These are phyloP conservation scores for Ectemnius continuus DNA, from an alignment of 2,888 invertebrate genomes.

Conservation along the genomic window DNA sequence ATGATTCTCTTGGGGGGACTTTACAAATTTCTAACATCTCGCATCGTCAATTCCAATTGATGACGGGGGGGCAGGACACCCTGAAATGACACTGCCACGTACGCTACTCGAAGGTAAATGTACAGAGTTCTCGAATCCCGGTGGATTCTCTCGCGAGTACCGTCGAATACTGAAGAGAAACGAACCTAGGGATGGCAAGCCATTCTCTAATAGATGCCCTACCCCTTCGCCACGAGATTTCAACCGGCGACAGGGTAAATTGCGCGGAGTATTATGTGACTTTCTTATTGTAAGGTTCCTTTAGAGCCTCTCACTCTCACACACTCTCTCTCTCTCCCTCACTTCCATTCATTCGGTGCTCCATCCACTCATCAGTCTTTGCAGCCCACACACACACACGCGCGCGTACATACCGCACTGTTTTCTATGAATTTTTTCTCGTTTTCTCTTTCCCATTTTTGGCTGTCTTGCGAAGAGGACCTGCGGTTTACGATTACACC, in stretches of 20 bases:
- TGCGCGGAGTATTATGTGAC: constrained; percentile 25
- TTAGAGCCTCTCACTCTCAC: neutral
- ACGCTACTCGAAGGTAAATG: constrained; percentile 14
- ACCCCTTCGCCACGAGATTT: constrained; percentile 3
- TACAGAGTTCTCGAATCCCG: constrained; percentile 8
- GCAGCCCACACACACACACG: neutral
- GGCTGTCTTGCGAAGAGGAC: constrained; percentile 9
- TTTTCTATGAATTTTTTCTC: neutral
- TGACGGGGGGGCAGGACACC: constrained; percentile 8
- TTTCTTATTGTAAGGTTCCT: constrained; percentile 10
- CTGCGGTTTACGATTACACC: constrained; percentile 22
- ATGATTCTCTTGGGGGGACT: neutral
- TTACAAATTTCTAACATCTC: too few relatives aligned
- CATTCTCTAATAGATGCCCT: constrained; percentile 2
- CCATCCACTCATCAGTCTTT: neutral
- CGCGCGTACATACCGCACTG: neutral
- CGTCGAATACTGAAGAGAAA: constrained; percentile 7
- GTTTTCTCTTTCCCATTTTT: neutral
- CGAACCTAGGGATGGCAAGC: neutral
- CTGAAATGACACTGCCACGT: constrained; percentile 12
- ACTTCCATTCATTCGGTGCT: neutral
- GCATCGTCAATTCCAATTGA: neutral
- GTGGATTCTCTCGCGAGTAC: constrained; percentile 5
- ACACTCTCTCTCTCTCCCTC: neutral
- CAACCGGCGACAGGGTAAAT: constrained; percentile 14